Percentiles rank a stretch among this genome's conserved stretches.
Conservation (phyloP, 2,797 vertebrate species). For the Apodemus agrarius region DNA sequence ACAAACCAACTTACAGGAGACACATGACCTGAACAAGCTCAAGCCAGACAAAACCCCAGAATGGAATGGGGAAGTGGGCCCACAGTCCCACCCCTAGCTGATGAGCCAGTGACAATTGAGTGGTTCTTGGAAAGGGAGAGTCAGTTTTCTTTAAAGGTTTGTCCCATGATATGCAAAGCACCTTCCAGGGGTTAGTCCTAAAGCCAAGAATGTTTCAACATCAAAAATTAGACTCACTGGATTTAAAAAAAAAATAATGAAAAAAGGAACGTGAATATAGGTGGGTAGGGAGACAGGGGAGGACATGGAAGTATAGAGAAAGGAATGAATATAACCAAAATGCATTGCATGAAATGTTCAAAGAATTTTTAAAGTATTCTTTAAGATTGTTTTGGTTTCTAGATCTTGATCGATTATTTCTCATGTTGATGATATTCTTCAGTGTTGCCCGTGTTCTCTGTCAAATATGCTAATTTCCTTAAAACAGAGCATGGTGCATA, state of each 20-base stretch:
- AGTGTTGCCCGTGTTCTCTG: neutral
- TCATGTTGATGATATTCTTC: neutral
- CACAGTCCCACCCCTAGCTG: neutral
- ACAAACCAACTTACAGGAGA: neutral
- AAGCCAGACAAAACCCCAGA: neutral
- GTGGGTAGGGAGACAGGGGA: neutral
- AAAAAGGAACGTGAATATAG: neutral
- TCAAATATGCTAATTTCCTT: neutral
- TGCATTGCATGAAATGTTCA: neutral
- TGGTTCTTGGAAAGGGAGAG: neutral
- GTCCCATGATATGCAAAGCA: neutral
- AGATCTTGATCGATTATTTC: neutral
- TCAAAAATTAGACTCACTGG: neutral
- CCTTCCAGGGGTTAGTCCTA: neutral
- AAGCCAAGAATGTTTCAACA: neutral
- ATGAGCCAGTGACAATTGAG: neutral
- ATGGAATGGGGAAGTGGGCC: neutral
- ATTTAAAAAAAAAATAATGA: neutral
- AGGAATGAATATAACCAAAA: neutral
- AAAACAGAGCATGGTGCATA: neutral
- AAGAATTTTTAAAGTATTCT: neutral
- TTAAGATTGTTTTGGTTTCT: neutral
- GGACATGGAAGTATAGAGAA: neutral
- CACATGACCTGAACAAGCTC: neutral
- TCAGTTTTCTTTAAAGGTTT: neutral